Evolutionary conservation across 2,797 vertebrate genomes (phyloP).

Genomic region (Sciaenops ocellatus): DNA sequence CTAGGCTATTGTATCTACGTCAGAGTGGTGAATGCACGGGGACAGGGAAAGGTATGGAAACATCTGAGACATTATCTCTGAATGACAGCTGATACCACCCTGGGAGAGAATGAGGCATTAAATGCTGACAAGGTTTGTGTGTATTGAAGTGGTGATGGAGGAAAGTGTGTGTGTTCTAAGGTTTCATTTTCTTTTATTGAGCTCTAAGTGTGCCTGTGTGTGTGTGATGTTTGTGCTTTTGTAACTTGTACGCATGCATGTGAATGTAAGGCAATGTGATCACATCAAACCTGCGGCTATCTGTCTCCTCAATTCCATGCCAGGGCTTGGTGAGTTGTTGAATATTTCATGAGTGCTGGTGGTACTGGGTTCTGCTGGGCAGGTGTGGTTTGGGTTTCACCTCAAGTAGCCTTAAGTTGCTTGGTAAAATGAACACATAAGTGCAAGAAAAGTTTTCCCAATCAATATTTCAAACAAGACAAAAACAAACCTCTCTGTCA

Average conservation of each 20-base stretch:
- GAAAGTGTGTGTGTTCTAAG: neutral
- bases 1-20: conserved; percentile 64
- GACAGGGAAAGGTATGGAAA: conserved; percentile 73
- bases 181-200: conserved; percentile 14
- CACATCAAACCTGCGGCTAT: conserved; percentile 39
- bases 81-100: conserved; percentile 74
- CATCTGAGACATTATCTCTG: conserved; percentile 73
- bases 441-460: conserved; percentile 25
- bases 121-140: conserved; percentile 59
- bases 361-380: conserved; percentile 47
- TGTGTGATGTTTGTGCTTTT: neutral
- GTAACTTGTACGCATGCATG: conserved; percentile 19
- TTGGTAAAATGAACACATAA: conserved; percentile 25
- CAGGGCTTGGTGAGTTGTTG: conserved; percentile 52
- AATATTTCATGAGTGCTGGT: conserved; percentile 66
- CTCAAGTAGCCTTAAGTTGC: conserved; percentile 25
- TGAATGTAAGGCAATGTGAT: conserved; percentile 30
- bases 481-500: conserved; percentile 25
- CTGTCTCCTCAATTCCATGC: conserved; percentile 30
- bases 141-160: conserved; percentile 38
- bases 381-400: conserved; percentile 51
- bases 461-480: conserved; percentile 24
- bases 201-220: neutral
- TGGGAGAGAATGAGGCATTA: conserved; percentile 60
- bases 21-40: conserved; percentile 63